Conservation (phyloP, 1,140 invertebrate species). For the Calliphora vicina region DNA sequence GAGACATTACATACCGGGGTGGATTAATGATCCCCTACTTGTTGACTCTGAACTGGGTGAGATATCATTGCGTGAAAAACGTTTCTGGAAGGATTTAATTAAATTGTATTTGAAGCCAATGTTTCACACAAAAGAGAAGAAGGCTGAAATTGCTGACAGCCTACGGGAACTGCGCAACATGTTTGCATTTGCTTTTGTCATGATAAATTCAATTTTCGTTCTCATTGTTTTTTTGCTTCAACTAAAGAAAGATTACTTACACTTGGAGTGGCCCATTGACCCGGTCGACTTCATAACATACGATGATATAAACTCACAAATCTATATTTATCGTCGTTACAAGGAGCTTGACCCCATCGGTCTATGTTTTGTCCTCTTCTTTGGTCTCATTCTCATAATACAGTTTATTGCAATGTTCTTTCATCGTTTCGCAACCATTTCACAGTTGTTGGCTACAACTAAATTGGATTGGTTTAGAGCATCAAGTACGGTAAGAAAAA, state of each 20-base stretch:
- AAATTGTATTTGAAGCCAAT: slow-evolving; percentile 77
- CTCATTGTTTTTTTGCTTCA: slow-evolving; percentile 82
- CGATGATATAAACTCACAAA: slow-evolving; percentile 61
- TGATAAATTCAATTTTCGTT: slow-evolving; percentile 85
- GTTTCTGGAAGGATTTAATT: slow-evolving; percentile 80
- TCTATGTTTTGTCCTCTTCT: slow-evolving; percentile 78
- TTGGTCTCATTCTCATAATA: slow-evolving; percentile 74
- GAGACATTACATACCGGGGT: slow-evolving; percentile 67
- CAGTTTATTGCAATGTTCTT: slow-evolving; percentile 87
- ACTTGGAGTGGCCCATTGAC: slow-evolving; percentile 77
- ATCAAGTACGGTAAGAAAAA: slow-evolving; percentile 39
- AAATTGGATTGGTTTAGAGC: slow-evolving; percentile 65
- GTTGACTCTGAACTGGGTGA: slow-evolving; percentile 70
- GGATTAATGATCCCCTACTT: slow-evolving; percentile 76
- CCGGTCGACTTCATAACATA: slow-evolving; percentile 74
- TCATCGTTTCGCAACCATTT: slow-evolving; percentile 84
- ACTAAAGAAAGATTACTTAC: slow-evolving; percentile 75
- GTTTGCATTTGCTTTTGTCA: slow-evolving; percentile 80
- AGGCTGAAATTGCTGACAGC: slow-evolving; percentile 68
- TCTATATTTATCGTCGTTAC: slow-evolving; percentile 66
- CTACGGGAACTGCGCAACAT: slow-evolving; percentile 76
- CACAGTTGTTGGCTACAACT: slow-evolving; percentile 83
- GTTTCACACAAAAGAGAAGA: slow-evolving; percentile 69
- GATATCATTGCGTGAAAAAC: slow-evolving; percentile 69
- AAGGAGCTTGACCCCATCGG: slow-evolving; percentile 80